These are phyloP conservation scores for Corella eumyota DNA, from an alignment of 23 tunicate species.

Conservation along the genomic window DNA sequence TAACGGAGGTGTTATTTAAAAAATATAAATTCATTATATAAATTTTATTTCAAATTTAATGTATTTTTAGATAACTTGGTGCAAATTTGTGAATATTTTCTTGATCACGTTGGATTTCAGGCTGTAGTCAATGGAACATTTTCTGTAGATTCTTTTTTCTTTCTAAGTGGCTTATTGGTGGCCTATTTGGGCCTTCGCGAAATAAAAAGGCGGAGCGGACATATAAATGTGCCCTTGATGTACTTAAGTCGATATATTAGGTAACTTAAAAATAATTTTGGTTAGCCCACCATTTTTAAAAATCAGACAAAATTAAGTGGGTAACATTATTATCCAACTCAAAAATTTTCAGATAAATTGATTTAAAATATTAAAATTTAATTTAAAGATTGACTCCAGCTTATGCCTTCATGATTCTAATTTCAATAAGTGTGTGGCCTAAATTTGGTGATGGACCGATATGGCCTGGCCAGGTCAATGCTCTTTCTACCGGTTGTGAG, in stretches of 20 bases:
- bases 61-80: conserved; percentile 20
- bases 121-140: conserved; percentile 42
- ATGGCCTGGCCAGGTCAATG: conserved; percentile 4
- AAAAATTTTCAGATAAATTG: too few species aligned
- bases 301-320: too few species aligned
- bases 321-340: too few species aligned
- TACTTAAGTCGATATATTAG: conserved; percentile 66
- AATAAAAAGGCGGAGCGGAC: conserved; percentile 36
- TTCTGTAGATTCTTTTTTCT: conserved; percentile 81
- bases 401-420: conserved; percentile 39
- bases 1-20: too few species aligned
- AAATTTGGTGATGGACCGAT: conserved; percentile 62
- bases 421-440: conserved; percentile 20
- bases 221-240: conserved; percentile 59
- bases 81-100: conserved; percentile 18
- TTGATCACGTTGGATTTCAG: conserved; percentile 31
- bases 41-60: too few species aligned
- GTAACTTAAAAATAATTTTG: conserved; percentile 9
- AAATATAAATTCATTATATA: too few species aligned
- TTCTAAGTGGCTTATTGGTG: conserved; percentile 66
- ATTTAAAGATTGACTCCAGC: conserved; percentile 88
- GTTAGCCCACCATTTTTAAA: too few species aligned
- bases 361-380: too few species aligned
- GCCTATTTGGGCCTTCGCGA: conserved; percentile 69
- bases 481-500: conserved; percentile 10